Evolutionary conservation across 2,888 invertebrate species (phyloP), one percentile per base, ranked within the genome.

Genomic region (Notocelia uddmanniana): DNA sequence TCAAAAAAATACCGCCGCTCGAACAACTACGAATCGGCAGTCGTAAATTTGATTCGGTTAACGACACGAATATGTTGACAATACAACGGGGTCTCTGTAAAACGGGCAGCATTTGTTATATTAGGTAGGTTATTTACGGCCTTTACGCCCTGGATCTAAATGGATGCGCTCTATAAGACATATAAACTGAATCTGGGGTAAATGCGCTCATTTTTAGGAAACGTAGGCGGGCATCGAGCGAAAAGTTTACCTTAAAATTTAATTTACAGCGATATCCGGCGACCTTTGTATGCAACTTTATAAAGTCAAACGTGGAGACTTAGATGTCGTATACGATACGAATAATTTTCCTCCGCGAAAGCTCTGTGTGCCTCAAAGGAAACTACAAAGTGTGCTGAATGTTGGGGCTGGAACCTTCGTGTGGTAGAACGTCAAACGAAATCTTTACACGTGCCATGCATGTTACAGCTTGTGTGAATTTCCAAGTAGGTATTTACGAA

Each of bases 1-100:
- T 57, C 21, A 26, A 57, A 57, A 69, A 63, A 34, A 62, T 63
- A 19, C 21, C 19, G 18, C 31, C 31, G 9, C 34, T 15, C 52
- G 58, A 52, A 59, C 50, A 41, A 72, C 37, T 62, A 72, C 60
- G 50, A 72, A 60, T 52, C 45, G 67, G 60, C 31, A 10, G 15
- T 48, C 67, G 59, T 71, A 60, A 71, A 71, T 37, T 59, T 66
- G 45, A 67, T 62, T 71, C 45, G 10, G 21, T 60, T 67, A 55
- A 66, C 60, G 60, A 57, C 31, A 60, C 45, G 67, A 48, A 19
- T 60, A 60, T 72, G 55, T 68, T 62, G 62, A 19, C 48, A 50
- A 18, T 37, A 19, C 48, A 50, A 18, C 50, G 48, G 70, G 26
- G 31, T 31, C 18, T 64, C 52, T 11, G 48, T 52, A 26, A 64